Conservation (phyloP, 2,113 vertebrate genomes). For the Synchiropus splendidus region DNA sequence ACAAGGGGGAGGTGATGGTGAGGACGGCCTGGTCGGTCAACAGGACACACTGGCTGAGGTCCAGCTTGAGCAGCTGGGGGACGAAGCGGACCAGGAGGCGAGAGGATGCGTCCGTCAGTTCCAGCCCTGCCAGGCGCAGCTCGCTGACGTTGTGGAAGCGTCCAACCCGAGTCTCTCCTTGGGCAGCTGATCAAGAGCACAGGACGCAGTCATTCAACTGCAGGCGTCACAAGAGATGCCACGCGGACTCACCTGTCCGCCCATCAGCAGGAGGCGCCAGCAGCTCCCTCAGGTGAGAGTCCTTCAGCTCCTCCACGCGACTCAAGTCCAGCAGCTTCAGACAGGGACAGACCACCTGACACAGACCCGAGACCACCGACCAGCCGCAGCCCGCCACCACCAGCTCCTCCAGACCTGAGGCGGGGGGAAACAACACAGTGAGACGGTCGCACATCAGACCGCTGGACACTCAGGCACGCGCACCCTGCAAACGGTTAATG, state of each 20-base stretch:
- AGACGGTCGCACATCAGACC: background rate
- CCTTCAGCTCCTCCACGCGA: constrained; percentile 83
- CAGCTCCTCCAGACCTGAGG: constrained; percentile 77
- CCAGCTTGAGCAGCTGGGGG: constrained; percentile 74
- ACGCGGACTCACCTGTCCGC: constrained; percentile 66
- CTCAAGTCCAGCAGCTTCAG: constrained; percentile 80
- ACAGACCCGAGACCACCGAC: constrained; percentile 79
- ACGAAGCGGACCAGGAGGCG: constrained; percentile 76
- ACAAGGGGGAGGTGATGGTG: constrained; percentile 73
- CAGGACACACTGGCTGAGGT: constrained; percentile 78
- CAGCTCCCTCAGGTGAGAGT: constrained; percentile 83
- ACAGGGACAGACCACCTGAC: constrained; percentile 78
- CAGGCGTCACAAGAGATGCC: background rate
- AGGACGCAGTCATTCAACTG: background rate
- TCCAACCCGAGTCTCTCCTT: constrained; percentile 71
- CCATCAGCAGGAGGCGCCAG: constrained; percentile 74
- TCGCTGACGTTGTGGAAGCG: constrained; percentile 80
- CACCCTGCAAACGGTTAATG: constrained; percentile 82
- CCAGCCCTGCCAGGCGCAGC: constrained; percentile 77
- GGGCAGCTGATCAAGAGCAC: constrained; percentile 53
- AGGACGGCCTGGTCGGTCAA: constrained; percentile 76
- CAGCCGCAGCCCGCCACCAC: constrained; percentile 78
- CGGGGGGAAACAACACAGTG: too few species aligned
- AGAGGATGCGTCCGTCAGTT: constrained; percentile 73
- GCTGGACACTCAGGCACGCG: background rate